Evolutionary conservation across 2,888 invertebrate genomes (phyloP).

Genomic region (Hirtodrosophila confusa): DNA sequence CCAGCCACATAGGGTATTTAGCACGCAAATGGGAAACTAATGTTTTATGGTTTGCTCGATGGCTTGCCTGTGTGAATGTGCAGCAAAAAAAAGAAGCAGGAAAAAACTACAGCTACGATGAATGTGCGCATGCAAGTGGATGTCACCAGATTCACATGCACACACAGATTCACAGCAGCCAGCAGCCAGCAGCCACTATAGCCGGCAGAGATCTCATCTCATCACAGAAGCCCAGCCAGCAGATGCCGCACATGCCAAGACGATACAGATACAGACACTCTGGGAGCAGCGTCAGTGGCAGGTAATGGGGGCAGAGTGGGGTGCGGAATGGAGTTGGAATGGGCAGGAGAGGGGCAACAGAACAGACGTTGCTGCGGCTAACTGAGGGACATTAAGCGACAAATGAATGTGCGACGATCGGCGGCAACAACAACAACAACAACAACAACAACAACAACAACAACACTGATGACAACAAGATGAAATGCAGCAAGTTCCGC

Average conservation of each 20-base stretch:
- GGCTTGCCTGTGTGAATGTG: slow-evolving; percentile 54
- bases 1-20: slow-evolving; percentile 69
- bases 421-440: slow-evolving; percentile 47
- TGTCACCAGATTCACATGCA: slow-evolving; percentile 67
- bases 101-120: slow-evolving; percentile 63
- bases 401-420: slow-evolving; percentile 77
- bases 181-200: background rate
- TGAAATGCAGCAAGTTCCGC: slow-evolving; percentile 78
- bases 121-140: slow-evolving; percentile 76
- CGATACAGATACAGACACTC: slow-evolving; percentile 75
- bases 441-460: slow-evolving; percentile 28
- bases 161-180: slow-evolving; percentile 21
- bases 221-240: slow-evolving; percentile 56
- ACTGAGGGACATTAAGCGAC: slow-evolving; percentile 78
- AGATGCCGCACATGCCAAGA: slow-evolving; percentile 79
- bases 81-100: slow-evolving; percentile 51
- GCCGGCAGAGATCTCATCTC: slow-evolving; percentile 64
- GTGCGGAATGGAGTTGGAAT: slow-evolving; percentile 19
- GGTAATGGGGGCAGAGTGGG: too few species aligned
- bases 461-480: slow-evolving; percentile 66
- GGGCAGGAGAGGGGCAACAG: slow-evolving; percentile 1
- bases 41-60: slow-evolving; percentile 71
- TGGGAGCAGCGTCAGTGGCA: slow-evolving; percentile 52
- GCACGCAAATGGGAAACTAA: slow-evolving; percentile 78
- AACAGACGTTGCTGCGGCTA: slow-evolving; percentile 34